A percentile compares a stretch with the other conserved stretches of the same genome.
phyloP scores from a whole-genome alignment of 2,797 vertebrate species.

The Lindbergichthys nudifrons region DNA sequence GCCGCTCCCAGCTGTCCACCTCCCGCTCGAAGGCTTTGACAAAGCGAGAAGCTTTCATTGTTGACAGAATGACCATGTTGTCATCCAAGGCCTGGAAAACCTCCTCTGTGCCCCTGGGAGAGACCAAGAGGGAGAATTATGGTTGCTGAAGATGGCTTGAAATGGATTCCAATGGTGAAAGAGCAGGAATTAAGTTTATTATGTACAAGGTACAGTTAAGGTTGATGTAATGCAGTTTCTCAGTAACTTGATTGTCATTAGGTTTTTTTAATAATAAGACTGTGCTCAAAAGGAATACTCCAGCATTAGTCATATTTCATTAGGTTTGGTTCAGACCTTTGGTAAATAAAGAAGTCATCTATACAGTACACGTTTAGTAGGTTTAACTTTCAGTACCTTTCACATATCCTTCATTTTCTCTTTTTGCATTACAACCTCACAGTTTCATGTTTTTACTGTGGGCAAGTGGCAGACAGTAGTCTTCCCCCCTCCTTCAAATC shows the following conservation, averaged over 20 bases:
- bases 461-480: background rate
- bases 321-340: too few species aligned
- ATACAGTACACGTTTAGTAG: background rate
- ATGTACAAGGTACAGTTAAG: too few species aligned
- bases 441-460: constrained; percentile 3
- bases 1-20: constrained; percentile 90
- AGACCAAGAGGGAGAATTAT: background rate
- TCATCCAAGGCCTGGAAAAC: constrained; percentile 91
- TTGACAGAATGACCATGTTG: constrained; percentile 89
- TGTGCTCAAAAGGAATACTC: too few species aligned
- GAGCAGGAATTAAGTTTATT: too few species aligned
- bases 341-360: too few species aligned
- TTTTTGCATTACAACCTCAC: background rate
- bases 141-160: background rate
- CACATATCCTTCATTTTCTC: background rate
- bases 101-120: constrained; percentile 87
- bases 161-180: background rate
- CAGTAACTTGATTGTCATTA: too few species aligned
- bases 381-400: background rate
- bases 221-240: too few species aligned
- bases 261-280: too few species aligned
- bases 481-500: constrained; percentile 46
- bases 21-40: constrained; percentile 89
- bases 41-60: constrained; percentile 91
- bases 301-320: too few species aligned